Evolutionary conservation across 2,797 vertebrate genomes (phyloP).

Genomic region (Threskiornis aethiopicus): DNA sequence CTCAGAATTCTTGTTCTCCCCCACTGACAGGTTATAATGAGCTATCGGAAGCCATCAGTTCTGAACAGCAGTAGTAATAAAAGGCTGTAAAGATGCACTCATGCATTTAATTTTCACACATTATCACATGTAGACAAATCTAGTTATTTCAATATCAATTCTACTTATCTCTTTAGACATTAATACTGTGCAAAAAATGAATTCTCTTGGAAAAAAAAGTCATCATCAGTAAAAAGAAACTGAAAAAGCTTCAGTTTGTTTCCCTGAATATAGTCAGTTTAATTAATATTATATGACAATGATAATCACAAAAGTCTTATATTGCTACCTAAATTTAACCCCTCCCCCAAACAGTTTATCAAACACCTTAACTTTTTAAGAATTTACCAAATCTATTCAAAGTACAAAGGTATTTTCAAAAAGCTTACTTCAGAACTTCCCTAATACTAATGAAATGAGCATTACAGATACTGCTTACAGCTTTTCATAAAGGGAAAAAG

Average conservation of each 20-base stretch:
- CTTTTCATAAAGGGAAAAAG: neutral
- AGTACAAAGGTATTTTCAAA: neutral
- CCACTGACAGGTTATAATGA: constrained; percentile 38
- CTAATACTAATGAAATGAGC: neutral
- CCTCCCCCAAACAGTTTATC: neutral
- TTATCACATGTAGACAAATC: neutral
- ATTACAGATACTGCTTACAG: neutral
- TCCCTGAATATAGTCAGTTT: neutral
- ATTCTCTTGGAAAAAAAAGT: neutral
- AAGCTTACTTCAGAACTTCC: neutral
- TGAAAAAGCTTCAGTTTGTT: neutral
- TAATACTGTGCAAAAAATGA: neutral
- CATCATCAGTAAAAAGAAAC: neutral
- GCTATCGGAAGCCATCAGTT: neutral
- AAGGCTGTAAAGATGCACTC: neutral
- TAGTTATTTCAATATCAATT: neutral
- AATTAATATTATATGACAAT: neutral
- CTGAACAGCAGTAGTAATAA: neutral
- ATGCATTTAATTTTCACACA: neutral
- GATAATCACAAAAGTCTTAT: neutral
- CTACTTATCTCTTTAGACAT: neutral
- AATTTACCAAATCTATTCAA: neutral
- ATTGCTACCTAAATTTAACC: neutral
- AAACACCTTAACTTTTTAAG: neutral
- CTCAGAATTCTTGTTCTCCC: constrained; percentile 64